Evolutionary conservation across 2,113 vertebrate species (phyloP), one percentile per base, ranked within the genome.

Genomic region (Phoenicopterus ruber): DNA sequence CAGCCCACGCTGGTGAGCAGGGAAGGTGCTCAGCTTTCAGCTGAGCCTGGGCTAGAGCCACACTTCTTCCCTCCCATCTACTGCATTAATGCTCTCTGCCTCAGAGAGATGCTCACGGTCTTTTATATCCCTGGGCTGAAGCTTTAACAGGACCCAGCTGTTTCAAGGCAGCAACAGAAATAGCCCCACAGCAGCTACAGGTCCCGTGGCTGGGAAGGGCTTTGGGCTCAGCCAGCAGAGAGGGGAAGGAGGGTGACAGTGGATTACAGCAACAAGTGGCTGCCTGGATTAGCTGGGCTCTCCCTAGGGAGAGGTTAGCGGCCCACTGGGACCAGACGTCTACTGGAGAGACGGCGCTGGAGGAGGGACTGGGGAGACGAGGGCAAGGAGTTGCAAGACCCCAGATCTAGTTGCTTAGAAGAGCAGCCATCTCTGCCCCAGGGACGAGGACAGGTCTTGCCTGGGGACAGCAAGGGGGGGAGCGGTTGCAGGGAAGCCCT

Each of bases 91-190:
- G 47, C 86, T 85, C 54, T 76, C 91, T 61, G 94, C 97, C 96
- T 96, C 89, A 82, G 94, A 91, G 94, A 91, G 94, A 96, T 95
- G 93, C 97, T 97, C 94, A 94, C 3, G 89, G 73, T 94, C 96
- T 94, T 95, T 81, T 70, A 11, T 50, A 88, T 38, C 78, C 26
- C 81, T 59, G 84, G 61, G 78, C 81, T 93, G 93, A 69, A 88
- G 93, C 58, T 80, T 82, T 90, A 81, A 82, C 28, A 73, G 52
- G 62, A 62, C 22, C 67, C 87, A 94, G 92, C 87, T 91, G 93
- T 85, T 82, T 25, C 13, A 38, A 76, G 71, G 74, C 76, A 72
- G 52, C 1, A 50, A 58, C 88, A 86, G 67, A 83, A 96, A 86
- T 44, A 93, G 76, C 44, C 72, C 52, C 0, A 2, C 62, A 72